phyloP scores from a whole-genome alignment of 2,113 vertebrate species.

The Leucopsar rothschildi region DNA sequence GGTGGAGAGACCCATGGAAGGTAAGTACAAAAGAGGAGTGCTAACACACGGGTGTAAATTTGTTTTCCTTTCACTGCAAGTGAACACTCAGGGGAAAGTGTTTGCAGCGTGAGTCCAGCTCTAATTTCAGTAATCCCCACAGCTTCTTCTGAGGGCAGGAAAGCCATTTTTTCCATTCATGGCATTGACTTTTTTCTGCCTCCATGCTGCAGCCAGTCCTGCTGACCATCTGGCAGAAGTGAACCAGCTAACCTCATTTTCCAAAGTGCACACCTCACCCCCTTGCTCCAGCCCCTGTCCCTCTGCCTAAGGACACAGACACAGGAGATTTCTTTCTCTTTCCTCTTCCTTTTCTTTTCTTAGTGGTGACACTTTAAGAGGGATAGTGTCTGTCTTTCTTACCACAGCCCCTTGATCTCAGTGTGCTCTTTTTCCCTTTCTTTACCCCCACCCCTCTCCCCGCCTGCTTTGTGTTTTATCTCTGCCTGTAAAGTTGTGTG shows the following conservation, averaged over 20 bases:
- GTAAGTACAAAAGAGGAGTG: background rate
- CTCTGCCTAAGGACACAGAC: slow-evolving; percentile 1
- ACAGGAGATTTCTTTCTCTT: background rate
- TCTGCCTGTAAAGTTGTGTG: slow-evolving; percentile 51
- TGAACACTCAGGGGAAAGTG: background rate
- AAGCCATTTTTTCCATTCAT: slow-evolving; percentile 24
- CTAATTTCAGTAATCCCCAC: slow-evolving; percentile 40
- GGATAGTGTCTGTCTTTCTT: background rate
- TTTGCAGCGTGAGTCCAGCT: background rate
- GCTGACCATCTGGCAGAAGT: slow-evolving; percentile 32
- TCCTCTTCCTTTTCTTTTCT: slow-evolving; percentile 31
- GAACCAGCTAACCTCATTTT: slow-evolving; percentile 31
- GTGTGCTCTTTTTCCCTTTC: slow-evolving; percentile 6
- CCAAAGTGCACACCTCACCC: background rate
- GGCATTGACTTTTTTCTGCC: background rate
- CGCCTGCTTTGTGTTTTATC: slow-evolving; percentile 49
- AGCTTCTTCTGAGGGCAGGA: slow-evolving; percentile 19
- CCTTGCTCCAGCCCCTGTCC: background rate
- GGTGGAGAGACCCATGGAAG: slow-evolving; percentile 20
- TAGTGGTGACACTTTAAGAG: background rate
- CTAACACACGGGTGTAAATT: slow-evolving; percentile 22
- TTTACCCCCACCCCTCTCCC: background rate
- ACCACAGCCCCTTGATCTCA: background rate
- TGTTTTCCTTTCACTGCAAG: slow-evolving; percentile 49
- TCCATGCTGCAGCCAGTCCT: background rate